A percentile compares a stretch with the other conserved stretches of the same genome.
Evolutionary conservation across 1,140 invertebrate genomes (phyloP).

Genomic region (Eciton burchellii): DNA sequence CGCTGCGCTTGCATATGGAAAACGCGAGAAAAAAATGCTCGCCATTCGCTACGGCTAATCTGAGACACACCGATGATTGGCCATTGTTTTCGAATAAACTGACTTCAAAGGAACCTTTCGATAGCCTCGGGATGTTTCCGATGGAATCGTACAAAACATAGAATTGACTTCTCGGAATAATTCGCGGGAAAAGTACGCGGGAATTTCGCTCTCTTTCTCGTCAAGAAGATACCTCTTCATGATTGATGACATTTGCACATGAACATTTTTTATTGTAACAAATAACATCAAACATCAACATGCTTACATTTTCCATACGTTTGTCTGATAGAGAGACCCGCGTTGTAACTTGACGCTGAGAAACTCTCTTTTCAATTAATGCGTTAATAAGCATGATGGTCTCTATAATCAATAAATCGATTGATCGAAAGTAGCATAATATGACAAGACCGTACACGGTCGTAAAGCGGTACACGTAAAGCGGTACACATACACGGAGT

Average conservation of each 20-base stretch:
- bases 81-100: slow-evolving; percentile 36
- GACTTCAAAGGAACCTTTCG: slow-evolving; percentile 39
- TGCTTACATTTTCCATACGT: too few relatives aligned
- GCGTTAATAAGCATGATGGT: neutral
- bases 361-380: neutral
- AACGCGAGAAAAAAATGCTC: slow-evolving; percentile 60
- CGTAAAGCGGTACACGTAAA: too few relatives aligned
- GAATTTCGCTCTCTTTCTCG: neutral
- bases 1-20: slow-evolving; percentile 54
- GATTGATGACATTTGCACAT: neutral
- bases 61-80: slow-evolving; percentile 58
- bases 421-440: slow-evolving; percentile 39
- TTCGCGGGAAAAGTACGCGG: slow-evolving; percentile 8
- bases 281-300: too few relatives aligned
- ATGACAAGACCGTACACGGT: slow-evolving; percentile 11
- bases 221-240: neutral
- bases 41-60: slow-evolving; percentile 65
- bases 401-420: slow-evolving; percentile 2
- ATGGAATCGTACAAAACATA: slow-evolving; percentile 35
- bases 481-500: slow-evolving; percentile 4
- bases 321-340: too few relatives aligned
- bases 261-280: neutral
- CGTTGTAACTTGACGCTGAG: too few relatives aligned
- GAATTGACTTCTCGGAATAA: slow-evolving; percentile 62
- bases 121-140: slow-evolving; percentile 8